Evolutionary conservation across 2,888 invertebrate species (phyloP), one percentile per base, ranked within the genome.

Genomic region (Thera obeliscata): DNA sequence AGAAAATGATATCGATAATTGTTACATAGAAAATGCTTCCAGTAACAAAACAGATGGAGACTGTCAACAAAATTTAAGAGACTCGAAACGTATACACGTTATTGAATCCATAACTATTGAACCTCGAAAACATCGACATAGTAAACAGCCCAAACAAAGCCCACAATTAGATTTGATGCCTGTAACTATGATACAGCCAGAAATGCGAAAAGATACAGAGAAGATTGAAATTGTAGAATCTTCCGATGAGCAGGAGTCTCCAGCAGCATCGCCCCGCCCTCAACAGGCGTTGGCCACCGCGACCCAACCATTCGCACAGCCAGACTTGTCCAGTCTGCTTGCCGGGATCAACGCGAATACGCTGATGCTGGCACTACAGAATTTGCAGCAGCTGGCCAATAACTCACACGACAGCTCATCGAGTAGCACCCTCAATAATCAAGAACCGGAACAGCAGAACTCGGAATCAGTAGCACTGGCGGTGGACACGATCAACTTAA

Each of bases 271-370:
- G 38, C 63, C 66, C 41, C 64, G 43, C 38, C 48, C 35, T 5
- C 49, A 48, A 1, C 63, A 22, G 2, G 63, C 8, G 5, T 22
- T 64, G 12, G 64, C 62, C 43, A 49, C 60, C 65, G 43, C 65
- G 12, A 48, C 59, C 35, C 68, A 69, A 46, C 50, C 76, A 36
- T 48, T 74, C 4, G 70, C 82, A 7, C 82, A 83, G 72, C 33
- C 90, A 33, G 88, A 93, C 78, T 72, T 93, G 9, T 78, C 89
- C 7, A 87, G 83, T 76, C 75, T 94, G 64, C 76, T 94, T 48
- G 78, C 88, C 56, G 87, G 88, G 36, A 91, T 94, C 65, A 91
- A 94, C 71, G 87, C 94, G 33, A 87, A 89, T 70, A 87, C 88
- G 46, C 78, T 94, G 38, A 70, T 91, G 57, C 73, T 91, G 71